Evolutionary conservation across 2,113 vertebrate species (phyloP).

Genomic region (Sylvia atricapilla): DNA sequence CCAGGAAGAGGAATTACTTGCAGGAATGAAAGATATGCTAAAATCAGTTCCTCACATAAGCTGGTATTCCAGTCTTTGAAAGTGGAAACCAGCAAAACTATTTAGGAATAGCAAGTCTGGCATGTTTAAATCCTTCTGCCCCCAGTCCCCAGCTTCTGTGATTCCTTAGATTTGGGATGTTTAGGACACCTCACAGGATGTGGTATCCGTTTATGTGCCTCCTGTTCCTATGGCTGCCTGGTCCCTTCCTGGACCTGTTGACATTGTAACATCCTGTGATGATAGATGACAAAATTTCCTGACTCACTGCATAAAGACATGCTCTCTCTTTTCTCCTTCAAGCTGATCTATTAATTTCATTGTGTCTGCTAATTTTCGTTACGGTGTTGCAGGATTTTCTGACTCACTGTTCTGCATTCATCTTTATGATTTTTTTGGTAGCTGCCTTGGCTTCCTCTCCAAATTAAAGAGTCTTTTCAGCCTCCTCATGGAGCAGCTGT

Average conservation of each 20-base stretch:
- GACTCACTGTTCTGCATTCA: background rate
- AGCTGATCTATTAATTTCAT: background rate
- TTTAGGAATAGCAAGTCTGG: background rate
- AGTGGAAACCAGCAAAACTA: background rate
- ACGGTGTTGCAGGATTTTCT: background rate
- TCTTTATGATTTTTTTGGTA: background rate
- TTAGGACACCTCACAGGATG: background rate
- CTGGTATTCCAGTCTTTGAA: background rate
- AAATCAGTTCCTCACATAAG: background rate
- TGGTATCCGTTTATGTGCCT: background rate
- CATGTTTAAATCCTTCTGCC: background rate
- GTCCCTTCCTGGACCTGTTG: background rate
- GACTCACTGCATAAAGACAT: background rate
- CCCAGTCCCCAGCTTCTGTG: background rate
- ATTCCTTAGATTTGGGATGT: background rate
- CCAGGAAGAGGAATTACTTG: background rate
- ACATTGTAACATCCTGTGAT: background rate
- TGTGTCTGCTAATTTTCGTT: background rate
- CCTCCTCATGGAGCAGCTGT: background rate
- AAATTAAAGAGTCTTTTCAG: background rate
- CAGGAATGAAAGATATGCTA: background rate
- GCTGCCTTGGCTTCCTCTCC: background rate
- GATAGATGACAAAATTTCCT: background rate
- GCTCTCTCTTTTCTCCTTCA: background rate
- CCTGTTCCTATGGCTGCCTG: background rate